These are phyloP conservation scores for Misgurnus mizolepis DNA, from an alignment of 2,113 vertebrate genomes.

Conservation along the genomic window DNA sequence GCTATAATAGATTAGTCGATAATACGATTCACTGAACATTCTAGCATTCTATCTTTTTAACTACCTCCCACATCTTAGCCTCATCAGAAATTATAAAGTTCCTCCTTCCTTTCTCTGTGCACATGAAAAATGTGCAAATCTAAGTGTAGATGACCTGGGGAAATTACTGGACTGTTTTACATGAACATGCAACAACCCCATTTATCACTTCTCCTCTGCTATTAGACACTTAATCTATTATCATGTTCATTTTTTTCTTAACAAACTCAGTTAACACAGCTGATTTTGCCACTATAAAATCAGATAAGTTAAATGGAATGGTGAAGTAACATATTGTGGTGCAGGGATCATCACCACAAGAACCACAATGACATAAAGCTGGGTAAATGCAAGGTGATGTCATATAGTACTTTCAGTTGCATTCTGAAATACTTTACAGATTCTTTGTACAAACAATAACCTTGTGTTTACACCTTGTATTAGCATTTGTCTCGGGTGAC, in stretches of 20 bases:
- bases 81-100: slow-evolving; percentile 28
- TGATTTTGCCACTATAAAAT: slow-evolving; percentile 25
- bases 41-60: slow-evolving; percentile 27
- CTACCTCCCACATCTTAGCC: slow-evolving; percentile 19
- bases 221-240: slow-evolving; percentile 51
- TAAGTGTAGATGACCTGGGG: slow-evolving; percentile 51
- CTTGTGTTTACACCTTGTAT: no score
- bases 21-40: slow-evolving; percentile 52
- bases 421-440: background rate
- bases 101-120: slow-evolving; percentile 12
- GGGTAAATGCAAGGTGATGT: slow-evolving; percentile 22
- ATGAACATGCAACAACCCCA: slow-evolving; percentile 42
- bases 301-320: slow-evolving; percentile 25
- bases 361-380: slow-evolving; percentile 25
- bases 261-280: slow-evolving; percentile 9
- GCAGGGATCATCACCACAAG: slow-evolving; percentile 16
- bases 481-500: no score
- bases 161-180: slow-evolving; percentile 54
- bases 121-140: slow-evolving; percentile 53
- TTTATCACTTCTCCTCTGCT: slow-evolving; percentile 39
- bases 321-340: slow-evolving; percentile 7
- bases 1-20: slow-evolving; percentile 56
- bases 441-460: no score
- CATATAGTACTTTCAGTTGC: background rate
- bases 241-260: slow-evolving; percentile 13